Evolutionary conservation across 2,888 invertebrate genomes (phyloP), one percentile per base, ranked within the genome.

Genomic region (Palloptera scutellata): DNA sequence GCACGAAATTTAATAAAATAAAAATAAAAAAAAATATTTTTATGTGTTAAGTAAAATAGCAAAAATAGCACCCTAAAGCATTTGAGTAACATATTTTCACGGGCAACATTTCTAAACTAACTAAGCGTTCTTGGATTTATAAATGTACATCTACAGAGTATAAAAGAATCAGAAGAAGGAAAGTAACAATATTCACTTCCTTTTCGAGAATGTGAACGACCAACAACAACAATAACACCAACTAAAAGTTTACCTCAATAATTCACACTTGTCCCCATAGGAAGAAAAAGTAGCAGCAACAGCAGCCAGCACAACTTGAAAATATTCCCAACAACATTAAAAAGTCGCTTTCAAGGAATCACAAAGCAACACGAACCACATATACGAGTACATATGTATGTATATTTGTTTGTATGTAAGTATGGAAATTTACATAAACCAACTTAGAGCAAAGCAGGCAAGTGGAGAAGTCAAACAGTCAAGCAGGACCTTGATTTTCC

Each of bases 401-500:
- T 30, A 40, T 30, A 1, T 51, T 20, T 11, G 51, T 19, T 20
- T 11, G 15, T 40, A 41, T 20, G 10, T 43, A 10, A 51, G 13
- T 12, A 13, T 61, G 11, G 1, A 8, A 20, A 30, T 45, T n/a
- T 42, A 30, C 45, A n/a, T 48, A 63, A 63, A 43, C 20, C 48
- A 57, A 12, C 17, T 43, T 17, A 30, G 13, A 30, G 40, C n/a
- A 57, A 45, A 48, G 55, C 48, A 57, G 52, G 30, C 30, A 11
- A 15, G n/a, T 15, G 5, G 10, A 30, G 51, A 57, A 20, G 30
- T n/a, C 60, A 64, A 48, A 41, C 20, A 43, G 40, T 42, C 60
- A 59, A 68, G 43, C 70, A 61, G 61, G 61, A 42, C 13, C n/a
- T 62, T 48, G 53, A 53, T 60, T 60, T 55, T 60, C 30, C 54